Percentiles rank a stretch among this genome's conserved stretches.
Conservation (phyloP, 2,797 vertebrate species). For the Hapalemur alaotrensis region DNA sequence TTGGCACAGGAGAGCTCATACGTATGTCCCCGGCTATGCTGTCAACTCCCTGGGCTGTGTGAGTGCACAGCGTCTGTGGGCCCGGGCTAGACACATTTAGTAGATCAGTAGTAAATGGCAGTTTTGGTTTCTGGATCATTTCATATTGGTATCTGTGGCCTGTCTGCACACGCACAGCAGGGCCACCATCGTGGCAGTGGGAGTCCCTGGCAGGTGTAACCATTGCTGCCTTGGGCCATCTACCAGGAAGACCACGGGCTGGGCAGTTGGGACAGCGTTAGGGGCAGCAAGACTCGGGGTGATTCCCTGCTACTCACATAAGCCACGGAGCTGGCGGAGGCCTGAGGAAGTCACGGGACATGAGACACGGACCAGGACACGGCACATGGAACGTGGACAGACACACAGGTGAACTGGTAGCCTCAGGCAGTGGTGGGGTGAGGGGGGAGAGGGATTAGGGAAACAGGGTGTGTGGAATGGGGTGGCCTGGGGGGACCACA, state of each 20-base stretch:
- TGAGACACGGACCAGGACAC: slow-evolving; percentile 68
- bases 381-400: slow-evolving; percentile 77
- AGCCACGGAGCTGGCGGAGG: slow-evolving; percentile 87
- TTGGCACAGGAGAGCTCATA: neutral
- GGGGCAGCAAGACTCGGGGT: neutral
- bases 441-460: slow-evolving; percentile 79
- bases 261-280: neutral
- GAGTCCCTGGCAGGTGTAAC: neutral
- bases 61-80: rapidly evolving
- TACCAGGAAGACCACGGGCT: neutral
- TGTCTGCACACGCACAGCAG: neutral
- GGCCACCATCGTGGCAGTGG: neutral
- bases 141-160: neutral
- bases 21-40: neutral
- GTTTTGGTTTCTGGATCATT: neutral
- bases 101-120: neutral
- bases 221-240: neutral
- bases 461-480: neutral
- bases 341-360: slow-evolving; percentile 76
- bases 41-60: neutral
- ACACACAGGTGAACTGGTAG: slow-evolving; percentile 76
- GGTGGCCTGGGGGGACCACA: neutral
- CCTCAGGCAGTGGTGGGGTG: slow-evolving; percentile 89
- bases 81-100: neutral
- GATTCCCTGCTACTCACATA: slow-evolving; percentile 77